Base-by-base conservation (phyloP, 2,113 vertebrate genomes). In the Nestor notabilis region DNA sequence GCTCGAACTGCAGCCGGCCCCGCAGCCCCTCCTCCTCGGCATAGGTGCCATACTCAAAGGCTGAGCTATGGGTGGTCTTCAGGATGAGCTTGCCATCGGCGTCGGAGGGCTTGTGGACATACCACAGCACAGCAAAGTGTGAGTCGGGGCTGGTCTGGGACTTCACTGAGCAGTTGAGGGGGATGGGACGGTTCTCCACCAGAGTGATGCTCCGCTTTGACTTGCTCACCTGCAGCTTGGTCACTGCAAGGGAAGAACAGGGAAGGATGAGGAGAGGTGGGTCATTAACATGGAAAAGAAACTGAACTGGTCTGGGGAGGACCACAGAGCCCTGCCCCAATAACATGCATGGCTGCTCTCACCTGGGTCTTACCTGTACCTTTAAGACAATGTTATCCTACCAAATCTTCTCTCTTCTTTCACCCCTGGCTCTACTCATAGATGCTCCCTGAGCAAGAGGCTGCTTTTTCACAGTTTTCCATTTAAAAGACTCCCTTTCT, bases 51-150 rank as follows among this genome's bases (percentile, higher is more conserved):
- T 99, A 99, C 96, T 99, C 99, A 0, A 99, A 99, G 39, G 99
- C 98, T 0, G 99, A 98, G 28, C 97, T 98, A 92, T 98, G 99
- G 0, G 99, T 99, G n/a, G 99, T 99, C 64, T 99, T 99, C 92
- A 99, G 98, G 90, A 99, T 99, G 83, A 99, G 99, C 97, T 99
- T 99, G 20, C 99, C 99, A 0, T 99, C 99, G 0, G 99, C 98
- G 0, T 98, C 97, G 0, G 97, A 98, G 19, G 98, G 98, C 76
- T 98, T 98, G 92, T 99, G 98, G 37, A 99, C 98, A 0, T 99
- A 99, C 99, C 99, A 99, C 68, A 99, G 97, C 90, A 99, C 99
- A 0, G 99, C 98, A 0, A 99, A 99, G 96, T 99, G 99, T 0
- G 99, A 99, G 95, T 99, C 99, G 2, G 96, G 97, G 95, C 98